Evolutionary conservation across 1,140 invertebrate genomes (phyloP), one percentile per base, ranked within the genome.

Genomic region (Tetraneura akinire): DNA sequence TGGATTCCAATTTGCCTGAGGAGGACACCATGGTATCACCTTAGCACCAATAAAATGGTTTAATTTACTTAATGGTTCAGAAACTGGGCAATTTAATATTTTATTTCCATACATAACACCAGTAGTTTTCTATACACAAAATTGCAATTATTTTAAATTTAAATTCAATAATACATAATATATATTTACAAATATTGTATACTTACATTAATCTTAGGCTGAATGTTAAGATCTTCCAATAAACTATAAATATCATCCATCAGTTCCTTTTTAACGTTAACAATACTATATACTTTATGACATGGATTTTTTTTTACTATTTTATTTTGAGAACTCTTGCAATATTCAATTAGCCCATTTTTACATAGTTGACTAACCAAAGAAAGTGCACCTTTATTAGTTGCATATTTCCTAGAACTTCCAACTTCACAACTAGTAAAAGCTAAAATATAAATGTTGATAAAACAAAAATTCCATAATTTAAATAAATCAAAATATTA

Each of bases 221-320:
- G 47, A 70, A 70, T 47, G 0, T 70, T 47, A 70, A 70, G 66
- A 47, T 70, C 66, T 70, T 70, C 16, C 14, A 70, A 47, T 47
- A 70, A 49, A 26, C 13, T 23, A 70, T 47, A 70, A 23, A 70
- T 16, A 47, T 70, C 42, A 5, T 70, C 47, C 42, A 47, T 2
- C 8, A 70, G 23, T 23, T 70, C 26, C 18, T 47, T 9, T 47
- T 70, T 47, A 26, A 70, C 42, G 47, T 29, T 45, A 14, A 47
- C 64, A 45, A 10, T 21, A 47, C 5, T 42, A 10, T 16, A 68
- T 8, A 14, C 16, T 18, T 18, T 62, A 13, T 32, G 1, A 18
- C 26, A 5, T 62, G 9, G 16, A 8, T 62, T 16, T 32, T 68
- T 47, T 66, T 66, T 37, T 18, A 13, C 1, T 16, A 1, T 8